A percentile compares a stretch with the other conserved stretches of the same genome.
Conservation (phyloP, 2,797 vertebrate species). For the Acrossocheilus wenchowensis region DNA sequence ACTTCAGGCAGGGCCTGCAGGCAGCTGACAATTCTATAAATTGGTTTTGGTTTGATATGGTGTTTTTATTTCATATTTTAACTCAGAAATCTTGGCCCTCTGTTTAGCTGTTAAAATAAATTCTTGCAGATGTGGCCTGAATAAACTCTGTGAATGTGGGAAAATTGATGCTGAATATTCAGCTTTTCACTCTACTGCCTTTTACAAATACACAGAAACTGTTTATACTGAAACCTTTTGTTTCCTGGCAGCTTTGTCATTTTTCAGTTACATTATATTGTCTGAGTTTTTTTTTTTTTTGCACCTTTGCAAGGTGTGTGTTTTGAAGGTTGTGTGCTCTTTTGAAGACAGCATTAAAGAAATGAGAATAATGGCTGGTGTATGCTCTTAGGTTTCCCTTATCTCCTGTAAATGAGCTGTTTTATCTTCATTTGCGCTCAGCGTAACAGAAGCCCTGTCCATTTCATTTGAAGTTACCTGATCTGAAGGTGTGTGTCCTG, state of each 20-base stretch:
- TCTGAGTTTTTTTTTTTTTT: not conserved
- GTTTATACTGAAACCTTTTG: conserved; percentile 3
- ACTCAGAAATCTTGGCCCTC: conserved; percentile 37
- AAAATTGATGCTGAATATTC: conserved; percentile 3
- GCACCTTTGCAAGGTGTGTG: conserved; percentile 7
- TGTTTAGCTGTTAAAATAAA: conserved; percentile 51
- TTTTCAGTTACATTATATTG: conserved; percentile 13
- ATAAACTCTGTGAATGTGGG: conserved; percentile 47
- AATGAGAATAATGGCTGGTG: conserved; percentile 39
- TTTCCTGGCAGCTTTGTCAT: not conserved
- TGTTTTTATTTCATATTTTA: conserved; percentile 55
- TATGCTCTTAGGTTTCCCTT: conserved; percentile 43
- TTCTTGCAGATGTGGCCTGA: conserved; percentile 56
- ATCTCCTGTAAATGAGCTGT: conserved; percentile 53
- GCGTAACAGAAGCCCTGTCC: conserved; percentile 25
- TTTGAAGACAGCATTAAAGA: conserved; percentile 48
- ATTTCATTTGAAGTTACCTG: conserved; percentile 52
- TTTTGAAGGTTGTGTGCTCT: conserved; percentile 28
- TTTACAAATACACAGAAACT: conserved; percentile 10
- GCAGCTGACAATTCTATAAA: conserved; percentile 44
- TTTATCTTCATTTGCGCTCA: conserved; percentile 43
- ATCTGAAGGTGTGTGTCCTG: conserved; percentile 47
- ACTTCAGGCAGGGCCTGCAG: conserved; percentile 36
- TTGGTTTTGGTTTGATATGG: conserved; percentile 32
- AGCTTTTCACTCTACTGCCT: not conserved